These are phyloP conservation scores for Embiotoca jacksoni DNA, from an alignment of 2,113 vertebrate genomes.

Conservation along the genomic window DNA sequence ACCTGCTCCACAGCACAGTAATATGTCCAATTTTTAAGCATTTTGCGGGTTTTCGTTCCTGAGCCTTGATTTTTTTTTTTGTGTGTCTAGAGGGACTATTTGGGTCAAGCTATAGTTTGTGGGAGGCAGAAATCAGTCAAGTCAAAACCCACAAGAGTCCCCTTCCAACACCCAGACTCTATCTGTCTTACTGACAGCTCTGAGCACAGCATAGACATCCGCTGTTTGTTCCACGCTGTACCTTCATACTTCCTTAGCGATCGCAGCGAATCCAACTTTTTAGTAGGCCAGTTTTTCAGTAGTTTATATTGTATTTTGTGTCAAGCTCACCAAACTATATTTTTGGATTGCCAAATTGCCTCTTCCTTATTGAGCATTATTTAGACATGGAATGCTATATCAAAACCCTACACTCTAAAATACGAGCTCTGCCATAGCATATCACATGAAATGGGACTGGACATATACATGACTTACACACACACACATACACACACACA, in stretches of 20 bases:
- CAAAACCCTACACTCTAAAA: neutral
- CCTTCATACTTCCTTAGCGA: neutral
- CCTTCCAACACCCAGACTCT: slow-evolving; percentile 6
- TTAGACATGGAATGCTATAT: neutral
- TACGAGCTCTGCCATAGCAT: neutral
- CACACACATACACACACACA: too few relatives aligned
- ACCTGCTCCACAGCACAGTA: neutral
- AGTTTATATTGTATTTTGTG: too few relatives aligned
- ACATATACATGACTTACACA: too few relatives aligned
- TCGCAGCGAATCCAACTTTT: neutral
- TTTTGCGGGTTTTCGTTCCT: slow-evolving; percentile 12
- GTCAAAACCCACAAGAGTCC: slow-evolving; percentile 12
- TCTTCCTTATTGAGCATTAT: slow-evolving; percentile 8
- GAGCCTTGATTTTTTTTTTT: neutral
- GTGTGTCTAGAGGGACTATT: neutral
- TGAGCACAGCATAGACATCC: neutral
- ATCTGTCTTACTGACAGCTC: slow-evolving; percentile 32
- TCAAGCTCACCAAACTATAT: too few relatives aligned
- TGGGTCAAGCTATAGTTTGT: slow-evolving; percentile 34
- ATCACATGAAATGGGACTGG: too few relatives aligned
- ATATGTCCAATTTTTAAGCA: neutral
- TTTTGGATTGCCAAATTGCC: neutral
- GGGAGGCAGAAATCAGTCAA: slow-evolving; percentile 30
- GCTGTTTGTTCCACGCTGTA: slow-evolving; percentile 3
- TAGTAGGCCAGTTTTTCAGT: too few relatives aligned